Percentiles rank a stretch among this genome's conserved stretches.
Conservation (phyloP, 2,888 invertebrate genomes). For the Cheilosia variabilis region DNA sequence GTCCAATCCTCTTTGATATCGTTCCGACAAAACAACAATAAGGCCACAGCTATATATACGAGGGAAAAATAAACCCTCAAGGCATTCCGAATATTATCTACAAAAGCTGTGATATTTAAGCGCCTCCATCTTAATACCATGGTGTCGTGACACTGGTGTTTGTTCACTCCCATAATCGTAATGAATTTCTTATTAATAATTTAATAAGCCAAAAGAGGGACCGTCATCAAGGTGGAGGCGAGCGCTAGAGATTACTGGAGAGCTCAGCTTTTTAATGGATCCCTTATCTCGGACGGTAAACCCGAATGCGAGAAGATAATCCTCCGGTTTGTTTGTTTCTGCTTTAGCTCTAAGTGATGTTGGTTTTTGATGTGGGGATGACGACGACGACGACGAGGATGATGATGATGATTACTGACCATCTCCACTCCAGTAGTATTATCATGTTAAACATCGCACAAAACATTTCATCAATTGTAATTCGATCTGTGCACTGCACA, state of each 20-base stretch:
- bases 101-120: slow-evolving; percentile 71
- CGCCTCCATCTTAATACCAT: slow-evolving; percentile 68
- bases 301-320: slow-evolving; percentile 63
- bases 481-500: slow-evolving; percentile 50
- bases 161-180: slow-evolving; percentile 67
- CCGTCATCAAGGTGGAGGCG: slow-evolving; percentile 25
- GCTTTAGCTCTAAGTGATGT: slow-evolving; percentile 67
- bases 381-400: slow-evolving; percentile 33
- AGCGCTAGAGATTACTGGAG: slow-evolving; percentile 28
- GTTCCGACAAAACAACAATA: slow-evolving; percentile 20
- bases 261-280: slow-evolving; percentile 62
- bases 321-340: slow-evolving; percentile 61
- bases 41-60: neutral
- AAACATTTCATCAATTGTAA: slow-evolving; percentile 74
- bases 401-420: slow-evolving; percentile 63
- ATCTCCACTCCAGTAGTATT: slow-evolving; percentile 73
- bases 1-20: slow-evolving; percentile 36
- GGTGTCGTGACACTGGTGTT: slow-evolving; percentile 75
- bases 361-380: slow-evolving; percentile 38
- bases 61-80: neutral
- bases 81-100: slow-evolving; percentile 63
- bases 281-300: slow-evolving; percentile 56
- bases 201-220: slow-evolving; percentile 36
- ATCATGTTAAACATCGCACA: slow-evolving; percentile 75
- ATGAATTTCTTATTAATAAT: slow-evolving; percentile 70